These are phyloP conservation scores for Gnatocerus cornutus DNA, from an alignment of 2,888 invertebrate genomes.

Conservation along the genomic window DNA sequence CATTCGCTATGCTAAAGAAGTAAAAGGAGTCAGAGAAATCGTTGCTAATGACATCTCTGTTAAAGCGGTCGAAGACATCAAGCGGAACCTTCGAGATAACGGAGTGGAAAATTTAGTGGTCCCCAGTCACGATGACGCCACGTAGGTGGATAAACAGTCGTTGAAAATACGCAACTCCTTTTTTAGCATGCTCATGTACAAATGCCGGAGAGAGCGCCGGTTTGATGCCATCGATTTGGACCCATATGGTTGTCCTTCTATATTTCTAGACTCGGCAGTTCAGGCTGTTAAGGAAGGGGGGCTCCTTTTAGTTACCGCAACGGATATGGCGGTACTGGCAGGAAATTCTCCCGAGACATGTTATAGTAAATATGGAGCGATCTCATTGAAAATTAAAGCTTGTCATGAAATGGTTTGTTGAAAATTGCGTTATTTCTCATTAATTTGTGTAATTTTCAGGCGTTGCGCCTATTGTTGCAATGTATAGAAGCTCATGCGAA, in stretches of 20 bases:
- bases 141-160: conserved; percentile 72
- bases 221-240: conserved; percentile 96
- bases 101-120: conserved; percentile 82
- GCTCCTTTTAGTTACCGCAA: conserved; percentile 94
- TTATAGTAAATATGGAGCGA: conserved; percentile 91
- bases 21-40: conserved; percentile 85
- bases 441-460: conserved; percentile 72
- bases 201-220: conserved; percentile 79
- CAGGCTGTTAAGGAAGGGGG: conserved; percentile 88
- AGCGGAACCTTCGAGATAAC: conserved; percentile 85
- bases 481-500: conserved; percentile 94
- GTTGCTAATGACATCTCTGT: conserved; percentile 93
- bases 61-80: conserved; percentile 90
- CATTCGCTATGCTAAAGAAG: conserved; percentile 96
- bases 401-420: conserved; percentile 93
- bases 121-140: conserved; percentile 90
- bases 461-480: conserved; percentile 92
- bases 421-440: not conserved
- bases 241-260: conserved; percentile 96
- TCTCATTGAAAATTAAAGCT: conserved; percentile 87
- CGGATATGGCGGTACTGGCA: conserved; percentile 96
- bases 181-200: conserved; percentile 88
- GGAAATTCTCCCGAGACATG: conserved; percentile 97
- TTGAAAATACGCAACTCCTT: no score
- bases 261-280: conserved; percentile 92